Evolutionary conservation across 2,113 vertebrate genomes (phyloP).

Genomic region (Centrocercus urophasianus): DNA sequence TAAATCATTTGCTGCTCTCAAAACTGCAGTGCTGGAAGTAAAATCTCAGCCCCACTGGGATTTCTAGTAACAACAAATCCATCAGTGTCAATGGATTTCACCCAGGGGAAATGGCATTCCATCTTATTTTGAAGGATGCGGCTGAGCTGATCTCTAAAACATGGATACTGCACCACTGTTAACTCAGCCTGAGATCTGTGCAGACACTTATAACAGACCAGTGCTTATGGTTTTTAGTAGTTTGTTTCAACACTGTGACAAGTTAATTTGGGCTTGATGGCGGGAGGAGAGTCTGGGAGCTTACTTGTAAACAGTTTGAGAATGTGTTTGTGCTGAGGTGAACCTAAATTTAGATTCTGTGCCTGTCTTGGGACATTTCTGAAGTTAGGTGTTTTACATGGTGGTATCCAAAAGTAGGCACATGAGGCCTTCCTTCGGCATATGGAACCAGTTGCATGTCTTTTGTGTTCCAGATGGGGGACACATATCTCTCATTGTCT

Average conservation of each 20-base stretch:
- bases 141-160: background rate
- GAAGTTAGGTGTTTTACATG: background rate
- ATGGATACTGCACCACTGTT: background rate
- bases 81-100: background rate
- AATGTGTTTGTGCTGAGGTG: background rate
- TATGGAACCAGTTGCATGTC: background rate
- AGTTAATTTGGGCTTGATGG: background rate
- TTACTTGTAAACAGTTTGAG: background rate
- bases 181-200: background rate
- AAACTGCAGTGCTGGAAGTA: background rate
- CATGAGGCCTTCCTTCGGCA: background rate
- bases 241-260: background rate
- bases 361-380: background rate
- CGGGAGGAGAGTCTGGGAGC: background rate
- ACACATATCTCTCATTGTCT: background rate
- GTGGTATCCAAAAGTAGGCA: background rate
- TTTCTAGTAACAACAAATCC: background rate
- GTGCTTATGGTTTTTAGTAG: background rate
- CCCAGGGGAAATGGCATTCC: constrained; percentile 17
- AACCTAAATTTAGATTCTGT: background rate
- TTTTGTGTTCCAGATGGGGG: background rate
- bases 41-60: background rate
- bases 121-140: background rate
- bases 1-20: background rate
- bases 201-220: background rate